phyloP scores from a whole-genome alignment of 2,888 invertebrate genomes.

The Drosophila ezoana region DNA sequence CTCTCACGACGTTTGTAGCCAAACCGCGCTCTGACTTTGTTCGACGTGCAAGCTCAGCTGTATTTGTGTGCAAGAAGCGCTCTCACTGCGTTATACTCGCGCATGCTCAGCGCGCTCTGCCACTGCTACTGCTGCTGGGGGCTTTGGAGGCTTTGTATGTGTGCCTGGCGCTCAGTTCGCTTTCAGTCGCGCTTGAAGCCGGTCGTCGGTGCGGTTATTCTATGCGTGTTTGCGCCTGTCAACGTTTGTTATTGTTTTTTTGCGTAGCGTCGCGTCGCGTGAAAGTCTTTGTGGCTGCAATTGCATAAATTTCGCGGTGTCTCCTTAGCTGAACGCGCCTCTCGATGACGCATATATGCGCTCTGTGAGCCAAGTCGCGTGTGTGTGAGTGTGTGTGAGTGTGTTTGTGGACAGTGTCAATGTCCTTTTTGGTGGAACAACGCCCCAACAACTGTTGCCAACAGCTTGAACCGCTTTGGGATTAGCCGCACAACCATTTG shows the following conservation, averaged over 20 bases:
- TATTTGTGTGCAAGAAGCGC: constrained; percentile 18
- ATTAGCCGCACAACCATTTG: constrained; percentile 40
- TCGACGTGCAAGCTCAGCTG: constrained; percentile 5
- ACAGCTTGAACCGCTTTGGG: constrained; percentile 19
- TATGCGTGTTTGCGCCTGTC: constrained; percentile 8
- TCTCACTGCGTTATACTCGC: constrained; percentile 32
- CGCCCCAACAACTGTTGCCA: constrained; percentile 26
- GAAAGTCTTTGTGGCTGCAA: constrained; percentile 54
- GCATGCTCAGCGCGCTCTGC: constrained; percentile 55
- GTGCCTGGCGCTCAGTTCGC: constrained; percentile 55
- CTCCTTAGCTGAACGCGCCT: constrained; percentile 40
- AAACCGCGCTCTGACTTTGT: not conserved
- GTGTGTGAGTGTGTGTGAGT: constrained; percentile 12
- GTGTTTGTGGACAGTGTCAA: constrained; percentile 57
- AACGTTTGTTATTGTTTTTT: constrained; percentile 46
- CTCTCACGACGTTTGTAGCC: constrained; percentile 1
- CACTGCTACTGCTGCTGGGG: constrained; percentile 10
- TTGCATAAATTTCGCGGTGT: constrained; percentile 55
- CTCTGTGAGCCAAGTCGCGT: constrained; percentile 45
- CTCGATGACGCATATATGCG: constrained; percentile 68
- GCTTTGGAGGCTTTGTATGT: constrained; percentile 51
- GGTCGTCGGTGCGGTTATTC: constrained; percentile 47
- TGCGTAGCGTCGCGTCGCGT: constrained; percentile 37
- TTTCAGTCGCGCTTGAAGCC: constrained; percentile 70
- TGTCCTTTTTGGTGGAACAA: constrained; percentile 65